Evolutionary conservation across 2,888 invertebrate genomes (phyloP).

Genomic region (Cantharis rustica): DNA sequence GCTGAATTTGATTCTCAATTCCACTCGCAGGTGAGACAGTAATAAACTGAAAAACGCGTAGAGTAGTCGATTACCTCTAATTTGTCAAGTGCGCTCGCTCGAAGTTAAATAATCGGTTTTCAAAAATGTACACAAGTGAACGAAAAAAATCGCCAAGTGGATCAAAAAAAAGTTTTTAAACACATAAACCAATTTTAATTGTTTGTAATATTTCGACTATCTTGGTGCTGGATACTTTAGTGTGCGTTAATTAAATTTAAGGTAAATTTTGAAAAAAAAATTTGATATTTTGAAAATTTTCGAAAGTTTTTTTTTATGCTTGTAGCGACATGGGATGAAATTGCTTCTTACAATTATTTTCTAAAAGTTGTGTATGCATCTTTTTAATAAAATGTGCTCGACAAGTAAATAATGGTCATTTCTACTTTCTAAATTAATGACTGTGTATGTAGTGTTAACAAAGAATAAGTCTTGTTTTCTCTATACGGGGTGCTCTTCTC

Average conservation of each 20-base stretch:
- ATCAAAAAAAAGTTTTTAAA: background rate
- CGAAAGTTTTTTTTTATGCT: background rate
- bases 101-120: background rate
- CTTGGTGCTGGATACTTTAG: background rate
- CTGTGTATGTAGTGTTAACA: background rate
- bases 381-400: constrained; percentile 1
- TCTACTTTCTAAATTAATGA: constrained; percentile 14
- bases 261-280: constrained; percentile 1
- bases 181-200: background rate
- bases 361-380: background rate
- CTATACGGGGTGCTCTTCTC: background rate
- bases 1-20: constrained; percentile 18
- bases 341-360: background rate
- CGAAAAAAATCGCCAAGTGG: background rate
- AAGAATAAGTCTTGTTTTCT: background rate
- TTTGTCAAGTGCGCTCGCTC: background rate
- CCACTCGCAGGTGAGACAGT: constrained; percentile 13
- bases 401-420: constrained; percentile 9
- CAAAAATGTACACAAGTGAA: background rate
- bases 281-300: background rate
- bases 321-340: background rate
- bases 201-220: background rate
- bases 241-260: background rate
- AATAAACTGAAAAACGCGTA: constrained; percentile 16
- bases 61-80: constrained; percentile 6